Evolutionary conservation across 2,888 invertebrate genomes (phyloP), one percentile per base, ranked within the genome.

Genomic region (Agrotis segetum): DNA sequence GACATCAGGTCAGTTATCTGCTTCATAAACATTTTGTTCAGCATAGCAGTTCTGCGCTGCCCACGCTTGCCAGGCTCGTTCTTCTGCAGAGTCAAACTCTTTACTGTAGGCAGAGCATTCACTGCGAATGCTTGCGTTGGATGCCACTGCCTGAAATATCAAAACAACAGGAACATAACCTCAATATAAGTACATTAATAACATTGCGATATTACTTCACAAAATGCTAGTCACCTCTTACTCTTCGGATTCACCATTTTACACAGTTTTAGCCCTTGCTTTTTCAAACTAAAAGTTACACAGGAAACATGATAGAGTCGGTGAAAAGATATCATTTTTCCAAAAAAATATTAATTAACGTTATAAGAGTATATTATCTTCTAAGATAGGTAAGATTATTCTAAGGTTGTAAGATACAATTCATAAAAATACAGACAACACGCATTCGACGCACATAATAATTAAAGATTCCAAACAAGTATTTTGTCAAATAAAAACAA

Each of bases 21-120:
- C 84, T 97, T 97, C 98, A 98, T 98, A 86, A 98, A 98, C 62
- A 98, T 88, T 92, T 98, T 98, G 90, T 98, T 98, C 1, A 98
- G 92, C 78, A 98, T 97, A 1, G 96, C 93, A 29, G 97, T 94
- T 84, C 98, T 96, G 53, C 97, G 96, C 0, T 93, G 91, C 14
- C 96, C 96, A 16, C 95, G 94, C 60, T 97, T 96, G 16, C 96
- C 95, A 44, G 96, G 96, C 68, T 96, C 96, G 85, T 95, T 91
- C 70, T 94, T 91, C 21, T 94, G 94, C 85, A 94, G 96, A 1
- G 94, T 91, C 44, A 96, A 84, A 79, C 92, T 94, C 79, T 94
- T 95, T 2, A 94, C 75, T 80, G 91, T 91, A 5, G 95, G 95
- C 84, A 96, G 77, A 44, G 83, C 70, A 67, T 89, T 86, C 19